Evolutionary conservation across 2,797 vertebrate genomes (phyloP).

Genomic region (Parambassis ranga): DNA sequence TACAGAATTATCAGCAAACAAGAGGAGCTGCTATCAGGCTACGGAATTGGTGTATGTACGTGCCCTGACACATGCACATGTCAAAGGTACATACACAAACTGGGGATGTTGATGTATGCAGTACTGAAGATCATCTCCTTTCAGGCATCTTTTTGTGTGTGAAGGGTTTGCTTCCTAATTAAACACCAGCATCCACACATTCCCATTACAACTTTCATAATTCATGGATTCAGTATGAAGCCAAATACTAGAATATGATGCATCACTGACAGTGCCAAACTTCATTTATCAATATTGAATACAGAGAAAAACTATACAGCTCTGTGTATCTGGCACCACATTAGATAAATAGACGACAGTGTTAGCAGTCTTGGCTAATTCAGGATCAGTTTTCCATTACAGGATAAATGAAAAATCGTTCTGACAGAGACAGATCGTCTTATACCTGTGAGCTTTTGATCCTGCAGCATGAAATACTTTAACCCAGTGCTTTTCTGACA

Average conservation of each 20-base stretch:
- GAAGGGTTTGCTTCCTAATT: conserved; percentile 39
- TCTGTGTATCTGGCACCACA: neutral
- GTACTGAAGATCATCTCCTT: conserved; percentile 6
- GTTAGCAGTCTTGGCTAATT: neutral
- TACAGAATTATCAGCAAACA: conserved; percentile 41
- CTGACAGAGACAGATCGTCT: conserved; percentile 13
- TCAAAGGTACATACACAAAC: conserved; percentile 34
- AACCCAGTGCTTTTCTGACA: conserved; percentile 4
- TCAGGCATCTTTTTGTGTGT: conserved; percentile 15
- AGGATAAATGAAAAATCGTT: neutral
- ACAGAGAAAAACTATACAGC: conserved; percentile 8
- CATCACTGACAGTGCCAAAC: conserved; percentile 16
- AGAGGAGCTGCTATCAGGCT: conserved; percentile 26
- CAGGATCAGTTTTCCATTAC: neutral
- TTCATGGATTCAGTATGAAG: conserved; percentile 16
- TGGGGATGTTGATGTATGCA: conserved; percentile 7
- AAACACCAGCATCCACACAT: neutral
- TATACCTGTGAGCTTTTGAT: conserved; percentile 12
- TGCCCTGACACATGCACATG: conserved; percentile 25
- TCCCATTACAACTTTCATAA: conserved; percentile 38
- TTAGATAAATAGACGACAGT: neutral
- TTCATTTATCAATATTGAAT: conserved; percentile 59
- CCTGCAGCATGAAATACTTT: conserved; percentile 12
- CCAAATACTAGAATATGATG: conserved; percentile 26
- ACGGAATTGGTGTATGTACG: conserved; percentile 45